phyloP scores from a whole-genome alignment of 2,113 vertebrate species.

The Edolisoma coerulescens region DNA sequence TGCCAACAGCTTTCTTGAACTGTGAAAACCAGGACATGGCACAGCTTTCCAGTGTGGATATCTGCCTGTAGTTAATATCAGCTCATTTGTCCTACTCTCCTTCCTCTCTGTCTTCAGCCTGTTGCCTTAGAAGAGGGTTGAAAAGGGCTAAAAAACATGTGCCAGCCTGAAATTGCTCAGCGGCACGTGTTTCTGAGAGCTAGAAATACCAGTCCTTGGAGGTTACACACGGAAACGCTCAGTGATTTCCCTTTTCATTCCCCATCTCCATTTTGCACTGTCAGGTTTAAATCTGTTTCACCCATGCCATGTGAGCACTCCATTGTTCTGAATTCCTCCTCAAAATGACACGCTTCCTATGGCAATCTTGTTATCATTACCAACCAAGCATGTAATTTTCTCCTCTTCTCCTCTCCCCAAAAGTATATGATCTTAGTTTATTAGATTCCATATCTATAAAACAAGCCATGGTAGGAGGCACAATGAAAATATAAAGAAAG shows the following conservation, averaged over 20 bases:
- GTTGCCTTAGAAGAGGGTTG: background rate
- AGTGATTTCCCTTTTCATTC: background rate
- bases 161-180: background rate
- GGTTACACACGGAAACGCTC: background rate
- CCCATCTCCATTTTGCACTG: background rate
- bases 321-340: background rate
- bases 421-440: slow-evolving; percentile 5
- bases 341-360: background rate
- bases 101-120: background rate
- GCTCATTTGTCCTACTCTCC: background rate
- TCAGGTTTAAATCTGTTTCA: background rate
- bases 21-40: background rate
- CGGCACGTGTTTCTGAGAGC: background rate
- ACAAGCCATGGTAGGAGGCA: background rate
- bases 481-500: background rate
- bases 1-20: background rate
- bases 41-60: background rate
- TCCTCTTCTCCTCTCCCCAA: background rate
- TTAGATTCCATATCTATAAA: slow-evolving; percentile 16
- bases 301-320: background rate
- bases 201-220: background rate
- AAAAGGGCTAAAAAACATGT: background rate
- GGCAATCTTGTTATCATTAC: slow-evolving; percentile 16
- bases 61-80: background rate
- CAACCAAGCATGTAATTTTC: slow-evolving; percentile 28